Evolutionary conservation across 2,797 vertebrate species (phyloP).

Genomic region (Distichodus sexfasciatus): DNA sequence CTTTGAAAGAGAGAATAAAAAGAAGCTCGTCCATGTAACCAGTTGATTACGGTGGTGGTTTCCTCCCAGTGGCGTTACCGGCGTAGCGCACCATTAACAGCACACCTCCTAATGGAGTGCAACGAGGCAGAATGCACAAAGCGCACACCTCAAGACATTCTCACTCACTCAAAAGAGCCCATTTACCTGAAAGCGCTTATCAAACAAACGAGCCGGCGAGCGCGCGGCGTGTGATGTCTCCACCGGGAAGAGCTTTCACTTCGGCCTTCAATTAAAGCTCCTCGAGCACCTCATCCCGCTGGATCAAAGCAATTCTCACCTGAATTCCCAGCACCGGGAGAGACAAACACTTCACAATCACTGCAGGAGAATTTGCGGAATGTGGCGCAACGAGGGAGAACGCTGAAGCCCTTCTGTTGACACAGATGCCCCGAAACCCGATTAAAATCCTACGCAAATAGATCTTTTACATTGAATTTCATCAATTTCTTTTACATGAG

Average conservation of each 20-base stretch:
- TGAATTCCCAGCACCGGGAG: not conserved
- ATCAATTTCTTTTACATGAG: no score
- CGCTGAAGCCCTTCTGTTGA: no score
- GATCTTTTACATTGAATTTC: no score
- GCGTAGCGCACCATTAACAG: slow-evolving; percentile 29
- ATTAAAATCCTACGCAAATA: no score
- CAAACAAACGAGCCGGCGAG: slow-evolving; percentile 54
- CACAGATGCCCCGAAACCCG: no score
- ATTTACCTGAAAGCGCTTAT: slow-evolving; percentile 48
- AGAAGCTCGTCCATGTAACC: slow-evolving; percentile 19
- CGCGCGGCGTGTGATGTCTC: slow-evolving; percentile 17
- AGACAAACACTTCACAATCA: no score
- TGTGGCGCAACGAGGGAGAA: no score
- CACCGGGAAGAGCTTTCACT: slow-evolving; percentile 10
- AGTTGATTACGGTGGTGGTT: no score
- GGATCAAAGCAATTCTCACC: not conserved
- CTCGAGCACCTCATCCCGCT: not conserved
- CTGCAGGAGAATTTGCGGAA: no score
- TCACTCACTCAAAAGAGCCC: slow-evolving; percentile 38
- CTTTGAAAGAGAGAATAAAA: slow-evolving; percentile 33
- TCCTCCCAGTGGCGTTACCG: slow-evolving; percentile 2
- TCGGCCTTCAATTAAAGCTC: slow-evolving; percentile 18
- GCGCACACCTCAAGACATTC: slow-evolving; percentile 19
- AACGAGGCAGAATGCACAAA: slow-evolving; percentile 36
- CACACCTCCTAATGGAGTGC: slow-evolving; percentile 40